Percentiles rank a stretch among this genome's conserved stretches.
Conservation (phyloP, 2,797 vertebrate genomes). For the Poliocrania exsul region DNA sequence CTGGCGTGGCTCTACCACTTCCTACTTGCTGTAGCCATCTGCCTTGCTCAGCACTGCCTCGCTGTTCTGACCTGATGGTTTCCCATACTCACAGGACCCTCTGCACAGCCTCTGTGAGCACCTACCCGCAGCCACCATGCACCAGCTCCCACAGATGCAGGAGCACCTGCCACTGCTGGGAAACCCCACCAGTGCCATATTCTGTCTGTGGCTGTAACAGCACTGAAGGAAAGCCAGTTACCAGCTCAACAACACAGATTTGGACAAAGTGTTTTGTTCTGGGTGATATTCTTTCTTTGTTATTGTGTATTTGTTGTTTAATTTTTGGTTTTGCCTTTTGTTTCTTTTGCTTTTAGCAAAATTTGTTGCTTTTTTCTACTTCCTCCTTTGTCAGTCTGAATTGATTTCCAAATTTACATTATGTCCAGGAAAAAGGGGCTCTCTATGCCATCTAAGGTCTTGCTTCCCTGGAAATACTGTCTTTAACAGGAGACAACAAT, state of each 20-base stretch:
- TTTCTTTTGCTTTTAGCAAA: not conserved
- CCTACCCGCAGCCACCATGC: not conserved
- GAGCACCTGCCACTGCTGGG: no score
- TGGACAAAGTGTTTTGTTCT: not conserved
- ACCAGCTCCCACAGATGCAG: not conserved
- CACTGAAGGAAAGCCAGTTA: not conserved
- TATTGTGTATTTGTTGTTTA: not conserved
- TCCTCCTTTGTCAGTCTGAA: no score
- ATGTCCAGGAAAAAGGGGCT: no score
- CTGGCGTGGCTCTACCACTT: not conserved
- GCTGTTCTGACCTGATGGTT: not conserved
- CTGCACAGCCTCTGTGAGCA: not conserved
- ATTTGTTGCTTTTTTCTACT: no score
- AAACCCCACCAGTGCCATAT: not conserved
- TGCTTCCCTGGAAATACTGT: not conserved
- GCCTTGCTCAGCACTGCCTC: not conserved
- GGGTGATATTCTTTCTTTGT: not conserved
- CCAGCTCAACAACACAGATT: not conserved
- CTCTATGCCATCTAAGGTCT: no score
- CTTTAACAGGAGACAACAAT: not conserved
- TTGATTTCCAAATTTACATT: no score
- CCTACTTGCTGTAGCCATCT: not conserved
- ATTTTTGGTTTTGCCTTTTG: not conserved
- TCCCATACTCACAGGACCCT: not conserved
- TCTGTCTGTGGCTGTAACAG: no score